These are phyloP conservation scores for Ptychobarbus kaznakovi DNA, from an alignment of 2,797 vertebrate genomes.

Conservation along the genomic window DNA sequence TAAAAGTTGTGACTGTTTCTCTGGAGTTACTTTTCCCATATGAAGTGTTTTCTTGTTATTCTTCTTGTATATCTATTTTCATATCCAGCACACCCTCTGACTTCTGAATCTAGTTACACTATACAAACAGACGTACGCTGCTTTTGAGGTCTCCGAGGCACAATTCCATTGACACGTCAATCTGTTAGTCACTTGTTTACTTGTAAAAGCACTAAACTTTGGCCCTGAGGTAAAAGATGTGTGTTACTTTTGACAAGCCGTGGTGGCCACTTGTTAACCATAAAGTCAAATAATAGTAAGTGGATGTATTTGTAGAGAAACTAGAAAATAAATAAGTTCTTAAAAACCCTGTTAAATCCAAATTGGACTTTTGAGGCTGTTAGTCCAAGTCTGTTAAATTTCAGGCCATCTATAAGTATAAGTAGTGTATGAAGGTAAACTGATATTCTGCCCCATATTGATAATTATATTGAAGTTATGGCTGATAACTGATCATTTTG, in stretches of 20 bases:
- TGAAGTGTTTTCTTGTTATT: constrained; percentile 39
- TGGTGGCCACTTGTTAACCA: not conserved
- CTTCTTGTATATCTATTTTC: constrained; percentile 21
- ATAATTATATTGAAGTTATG: not conserved
- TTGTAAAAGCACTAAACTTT: constrained; percentile 16
- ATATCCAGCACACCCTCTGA: constrained; percentile 20
- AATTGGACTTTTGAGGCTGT: not conserved
- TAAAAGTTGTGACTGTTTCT: constrained; percentile 37
- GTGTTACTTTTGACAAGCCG: not conserved
- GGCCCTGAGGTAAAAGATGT: not conserved
- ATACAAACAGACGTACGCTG: not conserved
- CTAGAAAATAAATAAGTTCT: not conserved
- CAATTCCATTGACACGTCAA: constrained; percentile 17
- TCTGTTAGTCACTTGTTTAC: constrained; percentile 24
- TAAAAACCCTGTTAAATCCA: not conserved
- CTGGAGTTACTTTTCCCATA: constrained; percentile 38
- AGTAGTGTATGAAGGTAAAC: not conserved
- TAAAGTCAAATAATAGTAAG: not conserved
- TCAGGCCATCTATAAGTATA: not conserved
- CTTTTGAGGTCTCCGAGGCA: not conserved
- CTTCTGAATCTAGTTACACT: constrained; percentile 17
- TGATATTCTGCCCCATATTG: not conserved
- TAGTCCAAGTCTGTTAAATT: not conserved
- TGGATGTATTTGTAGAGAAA: not conserved
- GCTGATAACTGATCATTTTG: not conserved